These are phyloP conservation scores for Hippocampus kuda DNA, from an alignment of 2,797 vertebrate genomes.

Conservation along the genomic window DNA sequence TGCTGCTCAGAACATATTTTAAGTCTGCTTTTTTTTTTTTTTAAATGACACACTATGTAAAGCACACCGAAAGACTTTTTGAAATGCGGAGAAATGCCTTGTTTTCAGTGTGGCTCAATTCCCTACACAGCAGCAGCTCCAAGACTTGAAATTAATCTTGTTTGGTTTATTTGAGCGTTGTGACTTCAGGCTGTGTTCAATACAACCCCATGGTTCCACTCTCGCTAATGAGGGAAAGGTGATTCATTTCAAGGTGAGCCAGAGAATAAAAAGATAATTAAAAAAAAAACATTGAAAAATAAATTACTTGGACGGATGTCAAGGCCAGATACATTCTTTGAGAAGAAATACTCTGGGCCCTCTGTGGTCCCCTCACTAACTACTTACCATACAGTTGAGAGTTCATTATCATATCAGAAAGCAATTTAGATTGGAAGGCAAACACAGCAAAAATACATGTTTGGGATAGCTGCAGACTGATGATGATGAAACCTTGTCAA, in stretches of 20 bases:
- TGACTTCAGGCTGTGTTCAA: constrained; percentile 38
- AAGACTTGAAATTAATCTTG: constrained; percentile 30
- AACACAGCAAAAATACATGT: constrained; percentile 10
- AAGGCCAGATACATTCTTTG: constrained; percentile 23
- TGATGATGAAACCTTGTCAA: no score
- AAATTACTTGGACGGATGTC: constrained; percentile 29
- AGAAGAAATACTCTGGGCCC: constrained; percentile 4
- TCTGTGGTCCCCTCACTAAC: constrained; percentile 6
- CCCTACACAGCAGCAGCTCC: constrained; percentile 3
- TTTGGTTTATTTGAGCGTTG: constrained; percentile 33
- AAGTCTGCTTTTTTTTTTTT: no score
- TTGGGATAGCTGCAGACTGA: no score
- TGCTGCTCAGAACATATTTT: not conserved
- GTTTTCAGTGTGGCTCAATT: not conserved
- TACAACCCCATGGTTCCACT: constrained; percentile 29
- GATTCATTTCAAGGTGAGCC: constrained; percentile 46
- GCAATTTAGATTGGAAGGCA: constrained; percentile 11
- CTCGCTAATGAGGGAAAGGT: constrained; percentile 39
- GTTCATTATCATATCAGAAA: constrained; percentile 20
- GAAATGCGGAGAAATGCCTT: not conserved
- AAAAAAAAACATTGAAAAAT: constrained; percentile 32
- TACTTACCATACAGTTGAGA: constrained; percentile 5
- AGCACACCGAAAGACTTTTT: not conserved
- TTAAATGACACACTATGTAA: not conserved
- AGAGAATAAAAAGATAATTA: constrained; percentile 31